Evolutionary conservation across 2,888 invertebrate genomes (phyloP).

Genomic region (Polietes domitor): DNA sequence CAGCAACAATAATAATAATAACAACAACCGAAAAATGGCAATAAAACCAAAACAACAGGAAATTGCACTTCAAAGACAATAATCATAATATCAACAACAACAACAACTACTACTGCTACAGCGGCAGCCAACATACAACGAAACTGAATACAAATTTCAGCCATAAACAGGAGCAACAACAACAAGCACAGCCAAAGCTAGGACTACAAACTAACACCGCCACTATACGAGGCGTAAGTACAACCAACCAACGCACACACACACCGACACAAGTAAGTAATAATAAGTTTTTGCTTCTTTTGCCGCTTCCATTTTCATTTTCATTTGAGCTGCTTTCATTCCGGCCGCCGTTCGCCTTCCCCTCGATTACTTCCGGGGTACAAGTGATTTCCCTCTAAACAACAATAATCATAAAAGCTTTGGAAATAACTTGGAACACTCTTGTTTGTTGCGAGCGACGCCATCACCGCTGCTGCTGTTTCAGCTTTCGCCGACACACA

Average conservation of each 20-base stretch:
- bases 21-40: conserved; percentile 41
- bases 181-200: conserved; percentile 21
- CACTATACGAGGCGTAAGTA: background rate
- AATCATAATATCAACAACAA: conserved; percentile 50
- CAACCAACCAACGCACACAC: background rate
- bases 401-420: conserved; percentile 57
- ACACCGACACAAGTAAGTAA: conserved; percentile 20
- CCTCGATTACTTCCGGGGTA: conserved; percentile 32
- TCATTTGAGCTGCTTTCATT: background rate
- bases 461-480: too few relatives aligned
- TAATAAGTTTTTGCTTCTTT: conserved; percentile 21
- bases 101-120: background rate
- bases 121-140: background rate
- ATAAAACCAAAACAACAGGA: conserved; percentile 74
- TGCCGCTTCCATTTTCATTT: conserved; percentile 3
- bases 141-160: conserved; percentile 14
- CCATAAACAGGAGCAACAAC: conserved; percentile 23
- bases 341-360: background rate
- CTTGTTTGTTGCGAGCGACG: too few relatives aligned
- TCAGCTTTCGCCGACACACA: conserved; percentile 2
- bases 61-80: conserved; percentile 75
- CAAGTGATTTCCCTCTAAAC: conserved; percentile 44
- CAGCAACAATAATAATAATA: conserved; percentile 26
- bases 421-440: conserved; percentile 40
- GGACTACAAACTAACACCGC: background rate